These are phyloP conservation scores for Dendrolimus pini DNA, from an alignment of 2,888 invertebrate genomes.

Conservation along the genomic window DNA sequence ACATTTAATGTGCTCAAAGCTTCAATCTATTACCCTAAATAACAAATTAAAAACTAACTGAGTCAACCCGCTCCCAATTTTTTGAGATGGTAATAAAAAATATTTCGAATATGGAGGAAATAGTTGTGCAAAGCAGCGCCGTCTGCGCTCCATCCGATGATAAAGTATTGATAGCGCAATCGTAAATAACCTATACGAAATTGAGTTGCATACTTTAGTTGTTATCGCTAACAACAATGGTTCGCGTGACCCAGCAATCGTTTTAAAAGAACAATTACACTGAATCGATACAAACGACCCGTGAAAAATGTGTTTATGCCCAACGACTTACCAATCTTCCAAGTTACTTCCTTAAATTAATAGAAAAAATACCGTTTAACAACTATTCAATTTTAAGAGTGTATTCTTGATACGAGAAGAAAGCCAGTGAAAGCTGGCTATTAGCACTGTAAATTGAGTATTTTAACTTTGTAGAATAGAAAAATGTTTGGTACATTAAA, in stretches of 20 bases:
- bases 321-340: neutral
- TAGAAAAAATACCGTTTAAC: neutral
- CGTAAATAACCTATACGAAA: too few species aligned
- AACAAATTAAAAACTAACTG: too few species aligned
- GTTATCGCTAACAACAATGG: neutral
- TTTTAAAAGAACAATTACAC: neutral
- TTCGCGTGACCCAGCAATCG: neutral
- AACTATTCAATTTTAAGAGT: neutral
- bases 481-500: neutral
- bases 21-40: too few species aligned
- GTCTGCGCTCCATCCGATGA: too few species aligned
- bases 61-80: too few species aligned
- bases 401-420: conserved; percentile 17
- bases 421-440: conserved; percentile 34
- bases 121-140: too few species aligned
- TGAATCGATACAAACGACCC: neutral
- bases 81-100: too few species aligned
- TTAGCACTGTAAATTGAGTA: conserved; percentile 17
- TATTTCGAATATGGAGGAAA: too few species aligned
- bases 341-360: neutral
- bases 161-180: too few species aligned
- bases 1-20: too few species aligned
- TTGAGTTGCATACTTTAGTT: too few species aligned
- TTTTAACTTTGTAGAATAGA: conserved; percentile 4
- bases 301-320: neutral